Base-by-base conservation (phyloP, 2,888 invertebrate genomes). In the Nemoura dubitans region DNA sequence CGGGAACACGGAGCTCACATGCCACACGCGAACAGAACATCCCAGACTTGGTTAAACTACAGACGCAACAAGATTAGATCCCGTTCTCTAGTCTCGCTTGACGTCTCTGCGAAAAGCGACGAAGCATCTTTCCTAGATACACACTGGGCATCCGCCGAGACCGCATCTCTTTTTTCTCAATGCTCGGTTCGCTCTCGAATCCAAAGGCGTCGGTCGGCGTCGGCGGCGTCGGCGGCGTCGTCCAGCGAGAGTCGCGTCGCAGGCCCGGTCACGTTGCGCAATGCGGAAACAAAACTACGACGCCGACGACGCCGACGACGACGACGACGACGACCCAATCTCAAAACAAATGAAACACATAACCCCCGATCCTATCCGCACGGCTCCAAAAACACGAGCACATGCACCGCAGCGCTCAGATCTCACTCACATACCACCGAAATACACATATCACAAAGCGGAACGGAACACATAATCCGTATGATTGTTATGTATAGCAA, bases 221-320 rank as follows among this genome's bases (percentile, higher is more conserved):
- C 59, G 59, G 25, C 78, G 29, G 29, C 78, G 77, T 77, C 25
- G 78, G 27, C 30, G 21, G 81, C 81, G 30, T 81, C 81, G 28
- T 81, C 27, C 84, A 21, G 27, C 84, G 14, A 26, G 27, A 27
- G 76, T 59, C 76, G 76, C 76, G 76, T 0, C 59, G 76, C 76
- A 26, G 76, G 29, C 28, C 14, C 78, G 26, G 28, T 21, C 21
- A 84, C 84, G 84, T 84, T 84, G 59, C 84, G 84, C 84, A 84
- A 84, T 84, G 84, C 84, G 84, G 84, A 84, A 84, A 84, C 84
- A 76, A 26, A 26, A 59, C n/a, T 27, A 83, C 83, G 83, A 83
- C 83, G 25, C 59, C 84, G 84, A 84, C 84, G 59, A 14, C 81
- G 81, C n/a, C n/a, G n/a, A n/a, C n/a, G 43, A 83, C 83, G 83